Percentiles rank a stretch among this genome's conserved stretches.
These are phyloP conservation scores for Sinohyriopsis cumingii DNA, from an alignment of 2,888 invertebrate genomes.

Conservation along the genomic window DNA sequence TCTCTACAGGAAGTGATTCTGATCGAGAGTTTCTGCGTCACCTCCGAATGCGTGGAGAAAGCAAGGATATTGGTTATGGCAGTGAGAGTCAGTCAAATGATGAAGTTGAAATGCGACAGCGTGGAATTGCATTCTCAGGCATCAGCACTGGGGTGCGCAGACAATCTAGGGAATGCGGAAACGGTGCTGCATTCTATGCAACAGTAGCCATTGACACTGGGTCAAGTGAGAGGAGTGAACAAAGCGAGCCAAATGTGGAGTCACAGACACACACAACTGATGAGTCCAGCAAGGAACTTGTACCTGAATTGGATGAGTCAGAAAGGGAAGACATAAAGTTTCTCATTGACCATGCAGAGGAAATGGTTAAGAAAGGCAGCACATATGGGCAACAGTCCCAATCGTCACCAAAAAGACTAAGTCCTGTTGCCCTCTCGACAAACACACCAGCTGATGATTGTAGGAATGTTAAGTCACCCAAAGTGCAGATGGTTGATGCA, in stretches of 20 bases:
- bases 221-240: constrained; percentile 25
- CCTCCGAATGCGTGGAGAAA: constrained; percentile 38
- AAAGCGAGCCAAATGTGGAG: constrained; percentile 14
- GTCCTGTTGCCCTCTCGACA: constrained; percentile 24
- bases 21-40: constrained; percentile 43
- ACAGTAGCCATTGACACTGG: constrained; percentile 30
- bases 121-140: constrained; percentile 36
- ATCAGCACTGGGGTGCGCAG: constrained; percentile 27
- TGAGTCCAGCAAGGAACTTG: constrained; percentile 30
- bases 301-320: constrained; percentile 31
- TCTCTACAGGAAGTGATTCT: constrained; percentile 46
- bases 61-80: constrained; percentile 70
- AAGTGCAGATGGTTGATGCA: constrained; percentile 30
- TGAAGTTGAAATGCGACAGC: constrained; percentile 41
- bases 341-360: constrained; percentile 60
- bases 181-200: constrained; percentile 20
- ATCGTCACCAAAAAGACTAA: constrained; percentile 21
- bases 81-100: constrained; percentile 72
- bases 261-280: constrained; percentile 17
- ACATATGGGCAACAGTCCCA: constrained; percentile 26
- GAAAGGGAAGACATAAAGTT: constrained; percentile 51
- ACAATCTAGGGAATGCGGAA: constrained; percentile 23
- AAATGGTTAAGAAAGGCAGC: constrained; percentile 47
- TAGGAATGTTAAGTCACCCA: not conserved
- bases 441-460: constrained; percentile 19